A percentile compares a stretch with the other conserved stretches of the same genome.
These are phyloP conservation scores for Cryptotermes secundus DNA, from an alignment of 1,140 invertebrate genomes.

Conservation along the genomic window DNA sequence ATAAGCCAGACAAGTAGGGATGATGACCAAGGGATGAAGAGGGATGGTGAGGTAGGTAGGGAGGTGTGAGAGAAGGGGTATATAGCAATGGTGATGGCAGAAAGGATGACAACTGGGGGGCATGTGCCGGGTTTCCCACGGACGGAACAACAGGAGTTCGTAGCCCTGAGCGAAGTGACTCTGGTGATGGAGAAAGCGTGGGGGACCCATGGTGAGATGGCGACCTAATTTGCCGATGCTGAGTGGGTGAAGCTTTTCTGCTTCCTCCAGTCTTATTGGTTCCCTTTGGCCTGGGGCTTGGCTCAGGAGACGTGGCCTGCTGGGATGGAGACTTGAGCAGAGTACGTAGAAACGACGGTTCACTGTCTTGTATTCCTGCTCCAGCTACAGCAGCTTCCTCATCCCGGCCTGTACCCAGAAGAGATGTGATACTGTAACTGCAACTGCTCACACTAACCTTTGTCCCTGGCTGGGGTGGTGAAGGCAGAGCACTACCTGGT, in stretches of 20 bases:
- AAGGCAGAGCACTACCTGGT: constrained; percentile 22
- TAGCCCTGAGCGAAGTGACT: constrained; percentile 28
- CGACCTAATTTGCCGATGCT: constrained; percentile 5
- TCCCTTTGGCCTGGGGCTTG: constrained; percentile 26
- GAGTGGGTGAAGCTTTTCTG: constrained; percentile 33
- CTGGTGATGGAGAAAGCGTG: constrained; percentile 39
- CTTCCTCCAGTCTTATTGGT: constrained; percentile 20
- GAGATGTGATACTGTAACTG: constrained; percentile 76
- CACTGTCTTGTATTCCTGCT: constrained; percentile 35
- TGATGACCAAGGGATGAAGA: constrained; percentile 23
- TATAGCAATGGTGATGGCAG: constrained; percentile 33
- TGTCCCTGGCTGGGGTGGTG: constrained; percentile 27
- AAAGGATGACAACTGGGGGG: constrained; percentile 23
- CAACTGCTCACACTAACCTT: constrained; percentile 58
- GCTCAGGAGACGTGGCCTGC: constrained; percentile 28
- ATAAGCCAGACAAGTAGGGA: constrained; percentile 30
- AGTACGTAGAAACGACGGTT: constrained; percentile 50
- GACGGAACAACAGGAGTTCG: constrained; percentile 33
- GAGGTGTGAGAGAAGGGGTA: constrained; percentile 31
- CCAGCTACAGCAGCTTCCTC: constrained; percentile 39
- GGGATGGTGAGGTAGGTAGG: constrained; percentile 35
- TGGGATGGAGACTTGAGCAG: constrained; percentile 44
- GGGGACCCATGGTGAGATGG: constrained; percentile 36
- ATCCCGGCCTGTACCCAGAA: constrained; percentile 53
- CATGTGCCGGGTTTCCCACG: constrained; percentile 25